Evolutionary conservation across 2,888 invertebrate genomes (phyloP), one percentile per base, ranked within the genome.

Genomic region (Lasiommata megera): DNA sequence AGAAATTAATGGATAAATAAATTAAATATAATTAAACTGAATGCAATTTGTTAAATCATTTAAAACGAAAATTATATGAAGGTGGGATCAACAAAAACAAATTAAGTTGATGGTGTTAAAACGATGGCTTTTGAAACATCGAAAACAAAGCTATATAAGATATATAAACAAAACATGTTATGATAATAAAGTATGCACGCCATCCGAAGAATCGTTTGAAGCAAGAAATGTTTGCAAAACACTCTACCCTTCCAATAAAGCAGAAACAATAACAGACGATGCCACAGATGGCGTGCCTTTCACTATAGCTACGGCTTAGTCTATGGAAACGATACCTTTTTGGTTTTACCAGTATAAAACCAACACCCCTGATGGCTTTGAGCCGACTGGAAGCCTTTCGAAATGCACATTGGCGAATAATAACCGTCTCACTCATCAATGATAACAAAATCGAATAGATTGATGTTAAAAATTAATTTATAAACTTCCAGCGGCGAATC

Each of bases 341-440:
- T 82, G 82, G 62, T 68, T 70, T 77, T 81, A 80, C 80, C 84
- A 83, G 84, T 82, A 80, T 75, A 74, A 69, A 88, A 88, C 89
- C 90, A 89, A 90, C 89, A 90, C 90, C 90, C 90, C 90, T 88
- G 69, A 77, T 88, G 90, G 90, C 90, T 86, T 86, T 77, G 77
- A 82, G 90, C 80, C 86, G 82, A 74, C 83, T 88, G 84, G 87
- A 89, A 88, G 88, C 80, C 85, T 87, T 82, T 81, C 38, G 31
- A 16, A 43, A 8, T 18, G 8, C 8, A 54, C 58, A 60, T 23
- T 28, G 1, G 23, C 46, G 53, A 57, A 34, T 34, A 5, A 46
- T 60, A 55, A 47, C 46, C 56, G 40, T 36, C 9, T 47, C 43
- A 54, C 38, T 17, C 6, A 40, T 18, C 8, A 16, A 31, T 14